Percentiles rank a stretch among this genome's conserved stretches.
phyloP scores from a whole-genome alignment of 2,113 vertebrate genomes.

The Psettodes erumei region DNA sequence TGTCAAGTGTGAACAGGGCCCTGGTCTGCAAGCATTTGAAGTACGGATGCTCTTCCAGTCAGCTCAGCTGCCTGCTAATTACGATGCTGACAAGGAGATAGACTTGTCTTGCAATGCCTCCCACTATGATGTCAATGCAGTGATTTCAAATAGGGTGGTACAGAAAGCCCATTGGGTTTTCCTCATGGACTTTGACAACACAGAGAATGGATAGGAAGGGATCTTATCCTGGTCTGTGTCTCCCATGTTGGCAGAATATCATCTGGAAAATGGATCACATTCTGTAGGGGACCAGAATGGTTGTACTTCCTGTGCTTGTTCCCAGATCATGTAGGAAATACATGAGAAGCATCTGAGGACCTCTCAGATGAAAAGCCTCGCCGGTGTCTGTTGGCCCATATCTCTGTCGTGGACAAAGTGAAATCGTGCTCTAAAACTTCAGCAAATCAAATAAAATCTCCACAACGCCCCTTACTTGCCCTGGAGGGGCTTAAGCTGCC shows the following conservation, averaged over 20 bases:
- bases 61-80: not conserved
- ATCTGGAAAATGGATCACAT: not conserved
- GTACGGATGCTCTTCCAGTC: not conserved
- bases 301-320: not conserved
- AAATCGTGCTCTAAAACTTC: not conserved
- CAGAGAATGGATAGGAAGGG: not conserved
- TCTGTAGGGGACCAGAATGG: not conserved
- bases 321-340: not conserved
- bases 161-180: not conserved
- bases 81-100: slow-evolving; percentile 17
- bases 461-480: not conserved
- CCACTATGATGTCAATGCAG: not conserved
- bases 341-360: not conserved
- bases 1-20: not conserved
- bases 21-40: not conserved
- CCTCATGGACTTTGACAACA: not conserved
- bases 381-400: not conserved
- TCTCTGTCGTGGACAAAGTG: not conserved
- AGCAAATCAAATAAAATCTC: not conserved
- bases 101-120: not conserved
- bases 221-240: not conserved
- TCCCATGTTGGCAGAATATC: not conserved
- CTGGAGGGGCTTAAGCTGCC: not conserved
- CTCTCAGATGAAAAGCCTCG: not conserved
- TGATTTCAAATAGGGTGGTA: not conserved